A percentile compares a stretch with the other conserved stretches of the same genome.
Evolutionary conservation across 2,797 vertebrate species (phyloP).

Genomic region (Crax fasciolata): DNA sequence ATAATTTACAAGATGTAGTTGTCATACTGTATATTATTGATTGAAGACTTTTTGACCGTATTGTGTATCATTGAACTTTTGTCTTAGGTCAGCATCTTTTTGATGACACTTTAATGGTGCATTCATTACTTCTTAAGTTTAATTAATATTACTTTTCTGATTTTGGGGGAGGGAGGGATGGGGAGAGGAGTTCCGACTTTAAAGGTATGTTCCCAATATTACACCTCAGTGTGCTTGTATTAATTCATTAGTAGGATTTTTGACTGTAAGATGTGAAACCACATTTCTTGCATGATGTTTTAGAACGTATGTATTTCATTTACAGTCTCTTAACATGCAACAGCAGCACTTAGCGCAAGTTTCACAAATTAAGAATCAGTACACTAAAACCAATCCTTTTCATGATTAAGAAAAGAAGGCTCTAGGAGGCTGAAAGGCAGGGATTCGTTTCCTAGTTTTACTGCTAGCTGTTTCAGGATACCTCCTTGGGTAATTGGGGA

Average conservation of each 20-base stretch:
- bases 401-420: slow-evolving; percentile 83
- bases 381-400: slow-evolving; percentile 83
- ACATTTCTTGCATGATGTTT: slow-evolving; percentile 86
- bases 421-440: slow-evolving; percentile 87
- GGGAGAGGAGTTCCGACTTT: slow-evolving; percentile 83
- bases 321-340: slow-evolving; percentile 82
- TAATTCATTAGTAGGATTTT: slow-evolving; percentile 85
- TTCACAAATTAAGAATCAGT: slow-evolving; percentile 81
- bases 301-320: slow-evolving; percentile 83
- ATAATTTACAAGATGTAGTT: slow-evolving; percentile 99
- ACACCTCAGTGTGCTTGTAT: slow-evolving; percentile 86
- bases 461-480: slow-evolving; percentile 60
- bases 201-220: slow-evolving; percentile 85
- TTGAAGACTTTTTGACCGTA: slow-evolving; percentile 92
- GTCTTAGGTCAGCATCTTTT: slow-evolving; percentile 93
- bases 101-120: slow-evolving; percentile 91
- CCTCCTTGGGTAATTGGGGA: slow-evolving; percentile 48
- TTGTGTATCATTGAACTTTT: slow-evolving; percentile 94
- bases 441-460: slow-evolving; percentile 60
- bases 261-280: slow-evolving; percentile 87
- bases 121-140: slow-evolving; percentile 89
- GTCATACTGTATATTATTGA: slow-evolving; percentile 98
- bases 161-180: slow-evolving; percentile 77
- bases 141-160: slow-evolving; percentile 87
- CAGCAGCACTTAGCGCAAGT: slow-evolving; percentile 83